Conservation (phyloP, 2,888 invertebrate species). For the Heteromurus nitidus region DNA sequence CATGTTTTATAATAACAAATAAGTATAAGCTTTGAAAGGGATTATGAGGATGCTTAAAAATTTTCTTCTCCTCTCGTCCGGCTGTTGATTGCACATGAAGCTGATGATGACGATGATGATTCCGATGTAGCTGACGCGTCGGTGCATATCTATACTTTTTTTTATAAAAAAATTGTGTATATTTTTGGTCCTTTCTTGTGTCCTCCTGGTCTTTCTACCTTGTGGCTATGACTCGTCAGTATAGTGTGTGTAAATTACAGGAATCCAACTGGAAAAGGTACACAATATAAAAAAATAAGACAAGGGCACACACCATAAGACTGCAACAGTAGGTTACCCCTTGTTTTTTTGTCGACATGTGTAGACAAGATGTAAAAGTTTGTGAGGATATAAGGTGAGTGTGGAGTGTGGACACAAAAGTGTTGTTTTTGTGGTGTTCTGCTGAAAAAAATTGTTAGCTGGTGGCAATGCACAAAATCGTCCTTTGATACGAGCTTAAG, state of each 20-base stretch:
- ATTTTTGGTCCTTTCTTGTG: background rate
- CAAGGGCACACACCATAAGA: too few species aligned
- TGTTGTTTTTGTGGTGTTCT: conserved; percentile 21
- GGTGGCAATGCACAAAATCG: too few species aligned
- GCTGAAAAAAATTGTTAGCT: too few species aligned
- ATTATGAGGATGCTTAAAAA: conserved; percentile 5
- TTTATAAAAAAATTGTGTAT: background rate
- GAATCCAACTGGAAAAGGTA: background rate
- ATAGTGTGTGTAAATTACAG: conserved; percentile 34
- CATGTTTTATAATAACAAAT: conserved; percentile 45
- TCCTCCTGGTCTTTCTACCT: background rate
- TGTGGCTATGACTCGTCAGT: background rate
- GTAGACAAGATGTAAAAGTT: conserved; percentile 59
- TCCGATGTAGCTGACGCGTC: too few species aligned
- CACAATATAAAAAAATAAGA: conserved; percentile 22
- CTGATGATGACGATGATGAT: background rate
- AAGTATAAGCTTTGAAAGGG: conserved; percentile 35
- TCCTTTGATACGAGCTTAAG: background rate
- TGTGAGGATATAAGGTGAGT: conserved; percentile 57
- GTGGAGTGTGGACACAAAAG: conserved; percentile 37
- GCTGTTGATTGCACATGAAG: conserved; percentile 41
- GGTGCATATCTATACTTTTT: conserved; percentile 6
- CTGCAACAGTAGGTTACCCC: conserved; percentile 43
- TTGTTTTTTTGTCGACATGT: conserved; percentile 40
- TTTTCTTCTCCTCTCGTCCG: background rate